Evolutionary conservation across 2,888 invertebrate genomes (phyloP).

Genomic region (Aspidiotus destructor): DNA sequence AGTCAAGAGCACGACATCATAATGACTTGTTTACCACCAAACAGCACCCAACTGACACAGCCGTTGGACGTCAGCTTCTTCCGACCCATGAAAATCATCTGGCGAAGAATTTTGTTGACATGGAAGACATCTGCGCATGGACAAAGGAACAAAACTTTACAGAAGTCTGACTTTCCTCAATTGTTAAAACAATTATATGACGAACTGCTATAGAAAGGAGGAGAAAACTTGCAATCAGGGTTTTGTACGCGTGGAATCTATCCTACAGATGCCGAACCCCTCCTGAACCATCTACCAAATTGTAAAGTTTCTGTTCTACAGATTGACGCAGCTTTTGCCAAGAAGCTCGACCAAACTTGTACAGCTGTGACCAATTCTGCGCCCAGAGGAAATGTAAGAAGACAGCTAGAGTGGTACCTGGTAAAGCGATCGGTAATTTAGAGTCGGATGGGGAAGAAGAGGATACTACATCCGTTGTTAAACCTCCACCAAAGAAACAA

Average conservation of each 20-base stretch:
- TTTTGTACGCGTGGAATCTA: constrained; percentile 6
- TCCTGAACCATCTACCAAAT: too few species aligned
- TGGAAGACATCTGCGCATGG: background rate
- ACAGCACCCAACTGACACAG: constrained; percentile 4
- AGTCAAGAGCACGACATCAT: background rate
- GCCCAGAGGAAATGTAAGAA: too few species aligned
- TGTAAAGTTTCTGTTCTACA: too few species aligned
- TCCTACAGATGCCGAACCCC: background rate
- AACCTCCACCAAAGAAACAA: too few species aligned
- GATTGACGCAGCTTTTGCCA: too few species aligned
- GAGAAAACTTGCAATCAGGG: background rate
- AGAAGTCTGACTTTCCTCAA: background rate
- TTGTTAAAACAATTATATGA: constrained; percentile 7
- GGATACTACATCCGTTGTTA: too few species aligned
- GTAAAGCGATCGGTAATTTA: too few species aligned
- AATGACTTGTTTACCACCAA: background rate
- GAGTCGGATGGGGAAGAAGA: too few species aligned
- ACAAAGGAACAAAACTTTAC: background rate
- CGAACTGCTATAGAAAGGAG: background rate
- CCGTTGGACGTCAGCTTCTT: background rate
- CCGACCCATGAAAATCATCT: background rate
- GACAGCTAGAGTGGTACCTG: too few species aligned
- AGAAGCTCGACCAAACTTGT: too few species aligned
- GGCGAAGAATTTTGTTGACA: background rate
- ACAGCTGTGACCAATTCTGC: too few species aligned